Evolutionary conservation across 92 coral and sea anemone species (phyloP), one percentile per base, ranked within the genome.

Genomic region (Hydrozoanthus gracilis): DNA sequence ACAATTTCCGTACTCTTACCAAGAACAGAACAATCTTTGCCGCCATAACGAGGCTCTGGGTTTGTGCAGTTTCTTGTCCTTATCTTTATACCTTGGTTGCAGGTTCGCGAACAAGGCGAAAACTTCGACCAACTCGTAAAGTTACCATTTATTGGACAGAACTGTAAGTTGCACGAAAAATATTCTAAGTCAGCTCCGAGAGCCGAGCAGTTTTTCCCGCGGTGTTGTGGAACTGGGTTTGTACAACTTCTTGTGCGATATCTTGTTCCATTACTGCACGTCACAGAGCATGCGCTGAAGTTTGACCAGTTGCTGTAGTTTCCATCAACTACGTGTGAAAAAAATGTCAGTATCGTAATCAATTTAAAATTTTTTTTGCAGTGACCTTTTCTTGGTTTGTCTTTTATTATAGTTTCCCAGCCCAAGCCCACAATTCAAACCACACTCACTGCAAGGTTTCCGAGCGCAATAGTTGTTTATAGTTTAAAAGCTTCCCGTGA

Each of bases 111-210:
- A 60, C 88, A 88, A 44, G 56, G 71, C 52, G 84, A 58, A 83
- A 83, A 88, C 7, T 15, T 73, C 15, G 88, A 62, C 91, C 91
- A 88, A 6, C 51, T 68, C 7, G 79, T 51, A 68, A 76, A 88
- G 51, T 77, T 68, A 9, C 91, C 91, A 68, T 88, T 56, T 11
- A 88, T 16, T 3, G 91, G 88, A 45, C 91, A 88, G 16, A 76
- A 62, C 5, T 15, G 12, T 4, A 49, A 39, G n/a, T 51, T 15
- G 73, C 91, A 88, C 17, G 66, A 2, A 10, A 73, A 52, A n/a
- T 70, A 62, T 18, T 82, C 75, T 12, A 52, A 58, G 56, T 58
- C 54, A 46, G 69, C 48, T 3, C 91, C 91, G 56, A 79, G 56
- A 54, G 8, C 12, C 4, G 71, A 52, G 46, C 91, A 88, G 60